Conservation (phyloP, 2,888 invertebrate genomes). For the Sarcophaga rosellei region DNA sequence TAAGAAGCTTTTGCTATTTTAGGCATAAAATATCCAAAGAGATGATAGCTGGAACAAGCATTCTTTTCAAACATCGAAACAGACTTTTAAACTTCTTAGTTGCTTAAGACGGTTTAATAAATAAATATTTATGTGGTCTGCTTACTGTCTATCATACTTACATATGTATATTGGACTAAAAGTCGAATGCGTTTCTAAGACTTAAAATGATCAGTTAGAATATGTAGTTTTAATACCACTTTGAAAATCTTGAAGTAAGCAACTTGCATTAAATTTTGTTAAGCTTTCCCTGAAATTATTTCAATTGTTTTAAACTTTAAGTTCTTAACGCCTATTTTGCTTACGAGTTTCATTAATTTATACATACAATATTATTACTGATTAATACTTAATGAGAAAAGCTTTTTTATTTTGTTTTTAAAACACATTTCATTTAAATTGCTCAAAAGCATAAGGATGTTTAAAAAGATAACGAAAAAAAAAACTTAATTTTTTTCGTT, state of each 20-base stretch:
- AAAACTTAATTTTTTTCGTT: not conserved
- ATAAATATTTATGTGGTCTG: no score
- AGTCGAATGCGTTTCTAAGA: no score
- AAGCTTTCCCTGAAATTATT: not conserved
- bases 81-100: no score
- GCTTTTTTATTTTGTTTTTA: not conserved
- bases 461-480: not conserved
- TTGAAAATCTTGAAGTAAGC: not conserved
- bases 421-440: conserved; percentile 7
- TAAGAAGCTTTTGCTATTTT: no score
- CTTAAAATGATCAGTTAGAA: no score
- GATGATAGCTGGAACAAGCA: no score
- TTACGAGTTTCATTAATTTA: not conserved
- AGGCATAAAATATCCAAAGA: no score
- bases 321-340: not conserved
- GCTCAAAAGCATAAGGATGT: not conserved
- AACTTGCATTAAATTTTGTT: not conserved
- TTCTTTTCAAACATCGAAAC: no score
- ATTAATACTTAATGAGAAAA: not conserved
- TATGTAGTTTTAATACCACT: no score
- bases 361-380: not conserved
- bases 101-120: no score
- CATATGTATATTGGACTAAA: no score
- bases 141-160: no score
- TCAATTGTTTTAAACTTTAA: not conserved